A percentile compares a stretch with the other conserved stretches of the same genome.
These are phyloP conservation scores for Nomada lathburiana DNA, from an alignment of 2,888 invertebrate species.

Conservation along the genomic window DNA sequence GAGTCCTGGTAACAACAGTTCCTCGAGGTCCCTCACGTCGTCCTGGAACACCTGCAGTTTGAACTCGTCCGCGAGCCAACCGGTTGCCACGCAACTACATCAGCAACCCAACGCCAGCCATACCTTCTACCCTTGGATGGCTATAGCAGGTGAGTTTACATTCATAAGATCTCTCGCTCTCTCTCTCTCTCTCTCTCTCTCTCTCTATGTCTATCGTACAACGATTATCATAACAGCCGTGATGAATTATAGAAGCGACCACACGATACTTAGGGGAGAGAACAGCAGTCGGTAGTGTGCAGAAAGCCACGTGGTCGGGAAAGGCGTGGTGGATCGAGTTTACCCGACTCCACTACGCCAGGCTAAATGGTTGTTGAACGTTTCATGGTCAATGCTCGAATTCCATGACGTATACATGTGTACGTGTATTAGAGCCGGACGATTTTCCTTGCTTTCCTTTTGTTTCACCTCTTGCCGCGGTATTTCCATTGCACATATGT, in stretches of 20 bases:
- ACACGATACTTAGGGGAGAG: conserved; percentile 61
- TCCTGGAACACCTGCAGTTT: conserved; percentile 96
- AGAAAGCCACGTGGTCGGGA: conserved; percentile 68
- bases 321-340: conserved; percentile 67
- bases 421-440: no score
- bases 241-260: conserved; percentile 77
- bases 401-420: not conserved
- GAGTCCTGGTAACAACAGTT: conserved; percentile 89
- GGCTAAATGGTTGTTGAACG: conserved; percentile 55
- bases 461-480: not conserved
- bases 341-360: conserved; percentile 51
- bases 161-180: conserved; percentile 61
- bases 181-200: conserved; percentile 4
- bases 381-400: conserved; percentile 35
- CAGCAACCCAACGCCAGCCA: conserved; percentile 94
- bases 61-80: conserved; percentile 92
- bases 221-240: conserved; percentile 80
- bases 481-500: not conserved
- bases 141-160: conserved; percentile 95
- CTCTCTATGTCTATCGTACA: conserved; percentile 35
- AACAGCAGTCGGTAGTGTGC: conserved; percentile 40
- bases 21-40: conserved; percentile 88
- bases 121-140: conserved; percentile 99
- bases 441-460: not conserved
- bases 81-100: conserved; percentile 92